Evolutionary conservation across 2,113 vertebrate species (phyloP).

Genomic region (Pygathrix nemaeus): DNA sequence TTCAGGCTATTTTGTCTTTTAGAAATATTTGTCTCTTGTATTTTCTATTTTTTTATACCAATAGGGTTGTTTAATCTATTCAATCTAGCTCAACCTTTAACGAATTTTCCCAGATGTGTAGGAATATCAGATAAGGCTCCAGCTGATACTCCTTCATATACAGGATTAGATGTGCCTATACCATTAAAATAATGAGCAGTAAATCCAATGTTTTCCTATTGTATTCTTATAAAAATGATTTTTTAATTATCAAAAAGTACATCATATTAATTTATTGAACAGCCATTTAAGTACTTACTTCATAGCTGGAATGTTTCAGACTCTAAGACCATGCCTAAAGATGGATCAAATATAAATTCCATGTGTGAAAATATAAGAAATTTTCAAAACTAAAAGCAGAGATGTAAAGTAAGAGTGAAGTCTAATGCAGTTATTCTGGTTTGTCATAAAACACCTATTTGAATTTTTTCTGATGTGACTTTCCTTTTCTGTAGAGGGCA

Average conservation of each 20-base stretch:
- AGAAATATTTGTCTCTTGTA: neutral
- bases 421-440: neutral
- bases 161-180: neutral
- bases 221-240: neutral
- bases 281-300: neutral
- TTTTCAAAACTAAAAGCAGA: neutral
- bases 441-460: neutral
- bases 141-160: neutral
- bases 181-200: neutral
- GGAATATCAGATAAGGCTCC: neutral
- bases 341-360: neutral
- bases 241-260: neutral
- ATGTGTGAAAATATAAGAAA: neutral
- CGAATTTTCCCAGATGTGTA: neutral
- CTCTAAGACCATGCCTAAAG: neutral
- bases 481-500: neutral
- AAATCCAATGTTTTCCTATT: neutral
- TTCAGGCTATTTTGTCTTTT: neutral
- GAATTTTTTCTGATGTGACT: neutral
- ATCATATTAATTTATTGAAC: neutral
- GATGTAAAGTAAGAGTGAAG: neutral
- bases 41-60: neutral
- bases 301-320: neutral
- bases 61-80: neutral
- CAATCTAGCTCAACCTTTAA: neutral